These are phyloP conservation scores for Lordiphosa stackelbergi DNA, from an alignment of 1,140 invertebrate genomes.

Conservation along the genomic window DNA sequence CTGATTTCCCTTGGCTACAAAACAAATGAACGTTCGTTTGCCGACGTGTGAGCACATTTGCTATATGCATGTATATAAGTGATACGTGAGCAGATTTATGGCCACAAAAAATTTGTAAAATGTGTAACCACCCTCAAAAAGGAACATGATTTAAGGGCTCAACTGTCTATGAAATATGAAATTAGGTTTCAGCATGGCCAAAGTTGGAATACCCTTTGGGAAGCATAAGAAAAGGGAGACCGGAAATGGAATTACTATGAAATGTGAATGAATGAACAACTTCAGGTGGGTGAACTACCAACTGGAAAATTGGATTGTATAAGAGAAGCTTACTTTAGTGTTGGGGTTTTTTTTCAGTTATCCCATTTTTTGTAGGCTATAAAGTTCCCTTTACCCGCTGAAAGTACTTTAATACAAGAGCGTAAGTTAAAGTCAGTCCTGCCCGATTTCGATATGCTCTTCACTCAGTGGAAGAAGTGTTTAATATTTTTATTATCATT, in stretches of 20 bases:
- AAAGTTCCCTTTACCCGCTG: too few relatives aligned
- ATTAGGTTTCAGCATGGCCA: background rate
- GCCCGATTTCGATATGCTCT: too few relatives aligned
- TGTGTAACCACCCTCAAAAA: conserved; percentile 19
- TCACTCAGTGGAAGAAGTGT: too few relatives aligned
- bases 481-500: too few relatives aligned
- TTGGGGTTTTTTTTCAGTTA: too few relatives aligned
- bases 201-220: background rate
- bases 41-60: conserved; percentile 6
- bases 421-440: too few relatives aligned
- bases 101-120: conserved; percentile 1
- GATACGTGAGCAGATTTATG: conserved; percentile 36
- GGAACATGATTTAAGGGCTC: conserved; percentile 38
- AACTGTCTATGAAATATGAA: conserved; percentile 9
- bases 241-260: too few relatives aligned
- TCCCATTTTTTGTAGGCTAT: too few relatives aligned
- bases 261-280: background rate
- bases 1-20: conserved; percentile 23
- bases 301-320: too few relatives aligned
- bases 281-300: too few relatives aligned
- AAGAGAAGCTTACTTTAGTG: too few relatives aligned
- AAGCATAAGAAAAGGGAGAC: background rate
- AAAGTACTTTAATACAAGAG: too few relatives aligned
- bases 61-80: background rate
- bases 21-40: background rate